Percentiles rank a stretch among this genome's conserved stretches.
Conservation (phyloP, 1,140 invertebrate species). For the Aphelinus atriplicis region DNA sequence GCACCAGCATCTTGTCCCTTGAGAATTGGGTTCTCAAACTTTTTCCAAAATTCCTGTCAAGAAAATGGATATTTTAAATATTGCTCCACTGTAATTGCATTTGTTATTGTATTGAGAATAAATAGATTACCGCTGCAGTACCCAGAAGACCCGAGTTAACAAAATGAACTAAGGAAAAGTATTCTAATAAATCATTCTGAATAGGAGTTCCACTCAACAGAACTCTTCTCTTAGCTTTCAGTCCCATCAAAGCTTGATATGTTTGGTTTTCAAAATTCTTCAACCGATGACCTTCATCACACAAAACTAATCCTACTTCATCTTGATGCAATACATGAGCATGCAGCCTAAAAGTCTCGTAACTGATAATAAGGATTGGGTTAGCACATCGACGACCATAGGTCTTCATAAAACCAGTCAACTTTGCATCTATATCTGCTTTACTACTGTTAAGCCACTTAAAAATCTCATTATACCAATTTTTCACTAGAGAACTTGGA, state of each 20-base stretch:
- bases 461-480: constrained; percentile 98
- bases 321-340: constrained; percentile 86
- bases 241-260: constrained; percentile 91
- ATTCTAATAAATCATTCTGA: constrained; percentile 98
- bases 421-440: constrained; percentile 85
- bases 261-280: constrained; percentile 99
- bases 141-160: constrained; percentile 96
- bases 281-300: constrained; percentile 96
- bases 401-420: constrained; percentile 78
- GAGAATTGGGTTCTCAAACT: constrained; percentile 94
- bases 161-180: constrained; percentile 98
- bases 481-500: constrained; percentile 97
- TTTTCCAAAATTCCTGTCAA: constrained; percentile 83
- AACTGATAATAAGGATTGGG: constrained; percentile 97
- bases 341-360: constrained; percentile 98
- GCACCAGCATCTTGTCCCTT: constrained; percentile 93
- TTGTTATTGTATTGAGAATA: not conserved
- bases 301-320: constrained; percentile 95
- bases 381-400: constrained; percentile 76
- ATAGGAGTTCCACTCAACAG: constrained; percentile 99
- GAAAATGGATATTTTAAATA: constrained; percentile 5
- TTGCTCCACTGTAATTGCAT: no score
- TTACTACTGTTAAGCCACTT: constrained; percentile 94
- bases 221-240: constrained; percentile 88
- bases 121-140: constrained; percentile 73